Percentiles rank a stretch among this genome's conserved stretches.
Conservation (phyloP, 1,140 invertebrate species). For the Pemphigus obesinymphae region DNA sequence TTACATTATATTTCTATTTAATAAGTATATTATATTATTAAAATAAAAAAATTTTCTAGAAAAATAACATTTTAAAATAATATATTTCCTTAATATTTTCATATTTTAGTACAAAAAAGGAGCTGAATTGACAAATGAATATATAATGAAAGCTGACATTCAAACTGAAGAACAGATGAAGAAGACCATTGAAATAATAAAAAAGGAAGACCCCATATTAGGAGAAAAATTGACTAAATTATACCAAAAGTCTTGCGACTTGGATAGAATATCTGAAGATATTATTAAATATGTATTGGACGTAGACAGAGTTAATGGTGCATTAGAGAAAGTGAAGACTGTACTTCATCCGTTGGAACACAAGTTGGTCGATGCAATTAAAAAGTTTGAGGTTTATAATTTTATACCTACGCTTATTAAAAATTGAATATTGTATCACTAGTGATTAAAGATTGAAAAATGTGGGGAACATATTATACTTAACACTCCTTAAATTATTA, state of each 20-base stretch:
- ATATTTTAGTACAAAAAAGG: not conserved
- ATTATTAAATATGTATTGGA: conserved; percentile 17
- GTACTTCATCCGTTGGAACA: not conserved
- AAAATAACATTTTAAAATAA: no score
- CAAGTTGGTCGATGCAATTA: not conserved
- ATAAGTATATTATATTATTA: no score
- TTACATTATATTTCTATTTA: no score
- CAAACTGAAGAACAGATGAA: not conserved
- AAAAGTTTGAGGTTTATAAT: conserved; percentile 28
- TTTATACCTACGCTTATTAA: no score
- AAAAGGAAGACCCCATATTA: conserved; percentile 11
- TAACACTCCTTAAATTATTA: no score
- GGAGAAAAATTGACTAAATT: conserved; percentile 8
- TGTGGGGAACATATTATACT: no score
- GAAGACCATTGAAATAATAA: not conserved
- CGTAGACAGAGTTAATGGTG: not conserved
- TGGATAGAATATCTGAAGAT: conserved; percentile 15
- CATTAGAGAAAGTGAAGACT: not conserved
- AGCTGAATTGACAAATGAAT: not conserved
- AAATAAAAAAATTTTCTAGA: no score
- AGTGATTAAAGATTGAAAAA: no score
- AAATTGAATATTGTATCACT: no score
- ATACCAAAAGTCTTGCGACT: not conserved
- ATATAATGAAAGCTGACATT: not conserved
- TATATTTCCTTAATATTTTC: no score